These are phyloP conservation scores for Larimichthys polyactis DNA, from an alignment of 2,113 vertebrate genomes.

Conservation along the genomic window DNA sequence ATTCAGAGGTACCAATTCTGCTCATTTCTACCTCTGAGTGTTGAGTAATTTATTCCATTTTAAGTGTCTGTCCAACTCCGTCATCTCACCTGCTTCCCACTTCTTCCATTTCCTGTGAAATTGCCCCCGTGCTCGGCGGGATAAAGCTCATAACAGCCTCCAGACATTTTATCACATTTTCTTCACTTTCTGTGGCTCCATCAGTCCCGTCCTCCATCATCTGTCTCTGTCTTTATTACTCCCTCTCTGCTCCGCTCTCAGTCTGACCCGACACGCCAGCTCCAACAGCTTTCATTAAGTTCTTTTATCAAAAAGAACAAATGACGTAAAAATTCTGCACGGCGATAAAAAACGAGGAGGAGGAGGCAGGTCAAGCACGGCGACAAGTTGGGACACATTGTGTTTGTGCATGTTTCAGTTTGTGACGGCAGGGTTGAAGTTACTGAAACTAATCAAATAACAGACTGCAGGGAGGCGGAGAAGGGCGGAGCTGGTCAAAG, in stretches of 20 bases:
- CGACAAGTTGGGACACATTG: neutral
- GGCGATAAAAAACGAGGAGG: too few species aligned
- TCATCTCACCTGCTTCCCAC: slow-evolving; percentile 10
- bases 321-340: neutral
- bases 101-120: slow-evolving; percentile 39
- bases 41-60: slow-evolving; percentile 32
- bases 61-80: slow-evolving; percentile 9
- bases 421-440: neutral
- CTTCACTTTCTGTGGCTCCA: neutral
- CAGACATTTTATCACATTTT: slow-evolving; percentile 15
- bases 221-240: slow-evolving; percentile 2
- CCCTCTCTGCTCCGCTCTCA: neutral
- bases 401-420: neutral
- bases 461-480: neutral
- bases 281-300: neutral
- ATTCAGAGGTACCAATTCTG: neutral
- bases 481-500: neutral
- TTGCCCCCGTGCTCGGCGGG: neutral
- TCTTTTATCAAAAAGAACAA: neutral
- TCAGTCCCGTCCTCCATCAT: neutral
- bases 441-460: neutral
- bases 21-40: neutral
- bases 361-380: neutral
- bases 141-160: slow-evolving; percentile 12
- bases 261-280: neutral